These are phyloP conservation scores for Drosophila neonasuta DNA, from an alignment of 2,888 invertebrate genomes.

Conservation along the genomic window DNA sequence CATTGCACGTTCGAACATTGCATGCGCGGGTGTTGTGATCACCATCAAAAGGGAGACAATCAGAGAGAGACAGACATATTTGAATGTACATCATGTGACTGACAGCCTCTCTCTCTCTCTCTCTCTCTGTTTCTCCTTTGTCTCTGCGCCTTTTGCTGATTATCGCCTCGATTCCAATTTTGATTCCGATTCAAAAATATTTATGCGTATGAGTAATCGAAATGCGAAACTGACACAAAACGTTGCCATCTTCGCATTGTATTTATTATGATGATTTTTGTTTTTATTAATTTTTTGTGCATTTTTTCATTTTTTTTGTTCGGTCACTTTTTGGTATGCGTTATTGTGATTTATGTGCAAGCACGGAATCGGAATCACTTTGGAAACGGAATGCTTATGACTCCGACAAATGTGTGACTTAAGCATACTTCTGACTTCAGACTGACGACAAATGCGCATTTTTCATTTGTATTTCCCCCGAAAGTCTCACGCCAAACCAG, in stretches of 20 bases:
- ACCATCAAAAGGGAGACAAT: conserved; percentile 6
- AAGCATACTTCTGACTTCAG: conserved; percentile 5
- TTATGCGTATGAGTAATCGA: conserved; percentile 70
- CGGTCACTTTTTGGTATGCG: conserved; percentile 42
- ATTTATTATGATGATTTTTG: conserved; percentile 29
- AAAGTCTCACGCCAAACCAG: conserved; percentile 13
- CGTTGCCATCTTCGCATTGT: conserved; percentile 37
- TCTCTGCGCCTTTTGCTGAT: conserved; percentile 46
- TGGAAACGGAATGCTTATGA: conserved; percentile 1
- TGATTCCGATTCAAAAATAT: conserved; percentile 49
- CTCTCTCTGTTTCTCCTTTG: conserved; percentile 27
- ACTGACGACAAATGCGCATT: conserved; percentile 38
- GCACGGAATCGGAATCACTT: conserved; percentile 31
- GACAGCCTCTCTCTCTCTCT: conserved; percentile 1
- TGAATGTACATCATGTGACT: conserved; percentile 47
- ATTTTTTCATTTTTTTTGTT: conserved; percentile 30
- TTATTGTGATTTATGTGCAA: conserved; percentile 59
- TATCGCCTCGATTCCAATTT: conserved; percentile 37
- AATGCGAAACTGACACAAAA: conserved; percentile 34
- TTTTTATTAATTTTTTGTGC: conserved; percentile 13
- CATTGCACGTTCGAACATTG: conserved; percentile 40
- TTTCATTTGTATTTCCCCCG: conserved; percentile 13
- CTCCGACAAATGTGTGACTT: conserved; percentile 32
- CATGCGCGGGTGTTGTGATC: conserved; percentile 52
- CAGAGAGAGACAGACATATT: not conserved